These are phyloP conservation scores for Dendrolimus punctatus DNA, from an alignment of 1,140 invertebrate species.

Conservation along the genomic window DNA sequence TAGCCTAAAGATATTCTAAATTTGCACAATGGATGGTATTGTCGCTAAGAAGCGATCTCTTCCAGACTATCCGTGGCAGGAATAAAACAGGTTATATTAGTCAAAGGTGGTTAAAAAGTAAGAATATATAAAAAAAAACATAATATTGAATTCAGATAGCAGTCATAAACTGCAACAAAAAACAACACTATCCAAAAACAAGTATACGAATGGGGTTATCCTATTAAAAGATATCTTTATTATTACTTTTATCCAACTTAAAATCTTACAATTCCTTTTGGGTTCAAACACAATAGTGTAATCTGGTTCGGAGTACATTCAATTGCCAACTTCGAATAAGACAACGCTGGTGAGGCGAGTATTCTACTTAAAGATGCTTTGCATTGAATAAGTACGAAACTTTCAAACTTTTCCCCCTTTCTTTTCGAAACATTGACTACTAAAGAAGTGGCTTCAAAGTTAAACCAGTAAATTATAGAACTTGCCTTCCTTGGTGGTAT, in stretches of 20 bases:
- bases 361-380: conserved; percentile 15
- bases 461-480: conserved; percentile 7
- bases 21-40: too few species aligned
- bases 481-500: neutral
- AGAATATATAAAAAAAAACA: too few species aligned
- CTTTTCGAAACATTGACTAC: conserved; percentile 13
- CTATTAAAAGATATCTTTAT: neutral
- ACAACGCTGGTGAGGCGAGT: conserved; percentile 12
- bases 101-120: too few species aligned
- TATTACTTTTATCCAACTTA: conserved; percentile 7
- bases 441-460: conserved; percentile 9
- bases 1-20: too few species aligned
- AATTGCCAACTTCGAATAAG: conserved; percentile 17
- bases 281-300: conserved; percentile 11
- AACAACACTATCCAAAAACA: too few species aligned
- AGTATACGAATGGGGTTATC: too few species aligned
- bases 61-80: too few species aligned
- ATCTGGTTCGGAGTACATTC: conserved; percentile 15
- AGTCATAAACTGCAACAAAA: too few species aligned
- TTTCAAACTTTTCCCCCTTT: conserved; percentile 13
- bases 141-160: too few species aligned
- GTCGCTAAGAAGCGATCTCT: too few species aligned
- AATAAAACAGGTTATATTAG: too few species aligned
- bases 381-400: conserved; percentile 10
- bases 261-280: conserved; percentile 14